Evolutionary conservation across 2,113 vertebrate genomes (phyloP).

Genomic region (Lepisosteus oculatus): DNA sequence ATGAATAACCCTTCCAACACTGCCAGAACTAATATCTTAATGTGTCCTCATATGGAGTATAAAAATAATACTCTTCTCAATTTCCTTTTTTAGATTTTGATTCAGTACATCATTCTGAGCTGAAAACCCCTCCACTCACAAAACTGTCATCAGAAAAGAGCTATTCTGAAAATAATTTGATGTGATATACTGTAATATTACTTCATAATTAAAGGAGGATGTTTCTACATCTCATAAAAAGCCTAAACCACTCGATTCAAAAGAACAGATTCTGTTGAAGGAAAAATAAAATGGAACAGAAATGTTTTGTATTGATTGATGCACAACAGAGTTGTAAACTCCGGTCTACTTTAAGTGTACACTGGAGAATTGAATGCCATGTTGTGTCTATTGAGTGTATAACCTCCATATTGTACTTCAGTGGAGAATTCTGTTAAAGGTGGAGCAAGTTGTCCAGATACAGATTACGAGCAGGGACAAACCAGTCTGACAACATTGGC

Average conservation of each 20-base stretch:
- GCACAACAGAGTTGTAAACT: background rate
- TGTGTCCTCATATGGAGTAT: too few relatives aligned
- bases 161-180: too few relatives aligned
- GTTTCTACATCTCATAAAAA: background rate
- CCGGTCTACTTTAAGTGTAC: constrained; percentile 23
- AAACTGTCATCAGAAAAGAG: too few relatives aligned
- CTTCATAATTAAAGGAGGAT: too few relatives aligned
- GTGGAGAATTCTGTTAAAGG: constrained; percentile 22
- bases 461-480: constrained; percentile 49
- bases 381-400: constrained; percentile 22
- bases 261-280: constrained; percentile 52
- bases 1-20: too few relatives aligned
- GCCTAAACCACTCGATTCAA: constrained; percentile 23
- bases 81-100: too few relatives aligned
- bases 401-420: constrained; percentile 15
- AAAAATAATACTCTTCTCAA: too few relatives aligned
- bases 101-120: too few relatives aligned
- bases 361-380: constrained; percentile 48
- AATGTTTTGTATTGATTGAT: background rate
- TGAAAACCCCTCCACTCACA: too few relatives aligned
- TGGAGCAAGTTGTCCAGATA: constrained; percentile 46
- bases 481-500: constrained; percentile 40
- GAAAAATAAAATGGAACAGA: constrained; percentile 45
- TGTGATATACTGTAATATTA: too few relatives aligned
- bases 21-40: too few relatives aligned